phyloP scores from a whole-genome alignment of 1,140 invertebrate genomes.

The Delia radicum region DNA sequence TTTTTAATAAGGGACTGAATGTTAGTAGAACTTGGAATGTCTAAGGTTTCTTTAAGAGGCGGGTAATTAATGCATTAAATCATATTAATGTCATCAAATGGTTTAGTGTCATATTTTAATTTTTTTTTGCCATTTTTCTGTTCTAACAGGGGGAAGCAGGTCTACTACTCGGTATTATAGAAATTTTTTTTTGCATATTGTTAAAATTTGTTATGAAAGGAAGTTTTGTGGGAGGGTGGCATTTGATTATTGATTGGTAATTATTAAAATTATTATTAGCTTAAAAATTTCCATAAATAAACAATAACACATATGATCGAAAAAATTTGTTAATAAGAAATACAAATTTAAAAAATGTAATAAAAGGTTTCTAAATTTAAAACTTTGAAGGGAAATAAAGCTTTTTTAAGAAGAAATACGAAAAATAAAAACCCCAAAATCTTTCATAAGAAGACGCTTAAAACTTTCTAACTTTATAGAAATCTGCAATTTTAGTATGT shows the following conservation, averaged over 20 bases:
- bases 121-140: not conserved
- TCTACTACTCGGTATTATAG: too few species aligned
- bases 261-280: constrained; percentile 4
- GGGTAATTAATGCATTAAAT: constrained; percentile 54
- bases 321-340: too few species aligned
- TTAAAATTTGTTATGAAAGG: not conserved
- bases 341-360: too few species aligned
- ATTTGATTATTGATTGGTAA: not conserved
- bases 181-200: constrained; percentile 1
- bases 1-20: not conserved
- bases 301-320: not conserved
- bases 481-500: too few species aligned
- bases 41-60: not conserved
- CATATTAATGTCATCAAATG: constrained; percentile 44
- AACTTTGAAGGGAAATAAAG: too few species aligned
- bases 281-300: constrained; percentile 9
- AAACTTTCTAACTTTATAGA: too few species aligned
- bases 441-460: too few species aligned
- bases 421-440: too few species aligned
- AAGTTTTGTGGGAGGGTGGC: not conserved
- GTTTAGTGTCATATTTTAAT: constrained; percentile 28
- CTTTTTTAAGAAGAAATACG: too few species aligned
- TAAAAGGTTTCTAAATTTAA: too few species aligned
- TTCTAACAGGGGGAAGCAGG: too few species aligned
- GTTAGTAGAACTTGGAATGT: not conserved